Evolutionary conservation across 2,797 vertebrate genomes (phyloP).

Genomic region (Erpetoichthys calabaricus): DNA sequence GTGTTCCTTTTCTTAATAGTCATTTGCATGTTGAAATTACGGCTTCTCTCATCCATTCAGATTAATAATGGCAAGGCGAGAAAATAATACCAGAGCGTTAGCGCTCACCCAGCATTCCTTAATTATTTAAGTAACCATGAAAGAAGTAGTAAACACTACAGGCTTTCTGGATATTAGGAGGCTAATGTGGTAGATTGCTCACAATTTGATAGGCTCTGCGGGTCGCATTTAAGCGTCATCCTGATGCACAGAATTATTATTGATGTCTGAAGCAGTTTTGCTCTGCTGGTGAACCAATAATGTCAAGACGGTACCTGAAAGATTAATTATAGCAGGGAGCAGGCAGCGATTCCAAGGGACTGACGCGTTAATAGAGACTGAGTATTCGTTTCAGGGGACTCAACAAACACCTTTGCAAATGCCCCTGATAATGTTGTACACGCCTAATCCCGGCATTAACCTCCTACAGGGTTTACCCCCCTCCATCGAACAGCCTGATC

Average conservation of each 20-base stretch:
- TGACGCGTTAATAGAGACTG: constrained; percentile 54
- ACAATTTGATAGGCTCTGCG: constrained; percentile 29
- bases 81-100: constrained; percentile 24
- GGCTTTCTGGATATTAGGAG: constrained; percentile 16
- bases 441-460: constrained; percentile 31
- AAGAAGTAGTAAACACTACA: constrained; percentile 15
- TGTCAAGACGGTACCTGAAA: constrained; percentile 60
- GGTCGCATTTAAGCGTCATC: constrained; percentile 33
- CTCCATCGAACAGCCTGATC: constrained; percentile 23
- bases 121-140: constrained; percentile 8
- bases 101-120: constrained; percentile 20
- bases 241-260: constrained; percentile 58
- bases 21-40: too few relatives aligned
- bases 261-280: constrained; percentile 58
- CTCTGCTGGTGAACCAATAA: constrained; percentile 66
- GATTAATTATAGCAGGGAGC: constrained; percentile 60
- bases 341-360: constrained; percentile 46
- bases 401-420: constrained; percentile 48
- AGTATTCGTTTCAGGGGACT: constrained; percentile 52
- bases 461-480: constrained; percentile 6
- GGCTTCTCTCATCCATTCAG: constrained; percentile 22
- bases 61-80: constrained; percentile 12
- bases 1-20: too few relatives aligned
- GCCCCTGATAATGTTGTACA: constrained; percentile 38
- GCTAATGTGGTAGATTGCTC: constrained; percentile 22